Evolutionary conservation across 2,113 vertebrate genomes (phyloP).

Genomic region (Sclerurus mexicanus): DNA sequence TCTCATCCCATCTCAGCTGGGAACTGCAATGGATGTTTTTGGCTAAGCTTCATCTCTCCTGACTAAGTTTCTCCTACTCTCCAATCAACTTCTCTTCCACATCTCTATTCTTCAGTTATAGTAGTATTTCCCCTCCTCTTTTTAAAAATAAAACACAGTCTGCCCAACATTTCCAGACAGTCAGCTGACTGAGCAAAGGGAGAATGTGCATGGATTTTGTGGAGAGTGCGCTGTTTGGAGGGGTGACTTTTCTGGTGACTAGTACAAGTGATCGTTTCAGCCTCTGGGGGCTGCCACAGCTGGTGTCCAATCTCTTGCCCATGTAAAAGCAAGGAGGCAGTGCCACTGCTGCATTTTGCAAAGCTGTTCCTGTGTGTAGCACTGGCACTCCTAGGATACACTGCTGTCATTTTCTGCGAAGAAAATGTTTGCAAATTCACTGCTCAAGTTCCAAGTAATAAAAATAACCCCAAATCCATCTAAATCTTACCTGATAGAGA

Average conservation of each 20-base stretch:
- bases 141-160: background rate
- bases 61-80: background rate
- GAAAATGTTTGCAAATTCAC: background rate
- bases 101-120: background rate
- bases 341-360: background rate
- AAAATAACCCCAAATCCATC: background rate
- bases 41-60: background rate
- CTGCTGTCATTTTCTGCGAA: background rate
- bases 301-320: background rate
- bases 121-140: background rate
- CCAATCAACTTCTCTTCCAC: background rate
- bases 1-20: background rate
- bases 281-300: background rate
- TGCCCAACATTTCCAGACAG: background rate
- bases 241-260: background rate
- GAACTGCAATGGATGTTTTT: background rate
- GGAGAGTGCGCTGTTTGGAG: background rate
- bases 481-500: background rate
- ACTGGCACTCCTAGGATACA: background rate
- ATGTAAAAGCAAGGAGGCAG: background rate
- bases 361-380: fast-evolving
- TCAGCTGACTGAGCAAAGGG: fast-evolving
- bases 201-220: fast-evolving
- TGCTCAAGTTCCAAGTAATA: background rate
- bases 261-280: background rate